These are phyloP conservation scores for Ctena decussata DNA, from an alignment of 2,888 invertebrate genomes.

Conservation along the genomic window DNA sequence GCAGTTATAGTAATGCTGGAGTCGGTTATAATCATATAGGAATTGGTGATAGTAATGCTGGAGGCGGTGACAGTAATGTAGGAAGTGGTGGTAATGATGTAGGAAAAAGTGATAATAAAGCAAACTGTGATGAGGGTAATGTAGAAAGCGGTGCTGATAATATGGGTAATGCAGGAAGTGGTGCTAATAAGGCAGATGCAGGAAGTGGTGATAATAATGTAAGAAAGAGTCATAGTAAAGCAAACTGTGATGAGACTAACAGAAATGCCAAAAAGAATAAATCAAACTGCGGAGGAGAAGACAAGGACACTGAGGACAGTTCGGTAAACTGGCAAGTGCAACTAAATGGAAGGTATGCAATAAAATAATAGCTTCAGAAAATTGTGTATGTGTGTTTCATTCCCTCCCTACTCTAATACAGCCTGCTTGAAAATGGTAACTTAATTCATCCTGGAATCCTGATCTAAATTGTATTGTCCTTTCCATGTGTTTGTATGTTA, in stretches of 20 bases:
- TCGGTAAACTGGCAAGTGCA: conserved; percentile 18
- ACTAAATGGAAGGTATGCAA: conserved; percentile 46
- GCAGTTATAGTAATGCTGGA: not conserved
- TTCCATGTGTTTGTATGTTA: too few relatives aligned
- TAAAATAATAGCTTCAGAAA: too few relatives aligned
- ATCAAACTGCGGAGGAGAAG: not conserved
- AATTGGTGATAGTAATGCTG: not conserved
- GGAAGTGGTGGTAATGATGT: not conserved
- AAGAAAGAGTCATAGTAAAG: not conserved
- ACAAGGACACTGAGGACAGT: not conserved
- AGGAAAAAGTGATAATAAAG: not conserved
- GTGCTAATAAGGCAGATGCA: not conserved
- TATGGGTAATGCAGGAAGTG: not conserved
- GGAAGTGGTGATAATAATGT: not conserved
- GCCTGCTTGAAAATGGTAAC: too few relatives aligned
- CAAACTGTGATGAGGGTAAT: not conserved
- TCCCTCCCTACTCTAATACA: too few relatives aligned
- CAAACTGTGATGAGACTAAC: not conserved
- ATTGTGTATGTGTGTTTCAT: too few relatives aligned
- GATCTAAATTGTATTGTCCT: too few relatives aligned
- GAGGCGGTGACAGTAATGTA: not conserved
- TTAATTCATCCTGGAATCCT: too few relatives aligned
- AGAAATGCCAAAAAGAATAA: not conserved
- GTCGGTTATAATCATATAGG: not conserved
- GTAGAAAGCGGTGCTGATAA: too few relatives aligned